Conservation (phyloP, 2,888 invertebrate genomes). For the Diadegma fenestrale region DNA sequence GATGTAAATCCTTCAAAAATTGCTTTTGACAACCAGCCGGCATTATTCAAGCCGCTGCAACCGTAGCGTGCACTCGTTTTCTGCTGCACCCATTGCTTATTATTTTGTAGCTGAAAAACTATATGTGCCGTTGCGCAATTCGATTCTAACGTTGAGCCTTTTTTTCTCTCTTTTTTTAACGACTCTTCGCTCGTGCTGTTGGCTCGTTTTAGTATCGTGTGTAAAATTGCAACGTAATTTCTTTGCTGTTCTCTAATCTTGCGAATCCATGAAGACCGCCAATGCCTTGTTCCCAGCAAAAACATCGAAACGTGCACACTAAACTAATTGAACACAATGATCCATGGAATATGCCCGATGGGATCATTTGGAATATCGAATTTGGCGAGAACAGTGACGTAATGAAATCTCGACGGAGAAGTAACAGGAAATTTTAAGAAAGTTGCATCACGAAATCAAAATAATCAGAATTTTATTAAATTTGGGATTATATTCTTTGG, state of each 20-base stretch:
- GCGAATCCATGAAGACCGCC: background rate
- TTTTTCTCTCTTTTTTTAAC: slow-evolving; percentile 17
- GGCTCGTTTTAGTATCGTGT: background rate
- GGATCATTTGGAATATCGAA: background rate
- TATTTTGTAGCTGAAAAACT: slow-evolving; percentile 4
- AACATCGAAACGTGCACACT: background rate
- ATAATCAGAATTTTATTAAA: too few species aligned
- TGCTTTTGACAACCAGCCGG: slow-evolving; percentile 26
- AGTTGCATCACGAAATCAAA: too few species aligned
- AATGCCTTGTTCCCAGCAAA: background rate
- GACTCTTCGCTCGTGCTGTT: background rate
- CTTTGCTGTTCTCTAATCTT: slow-evolving; percentile 20
- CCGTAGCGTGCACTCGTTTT: background rate
- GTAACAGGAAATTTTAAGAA: background rate
- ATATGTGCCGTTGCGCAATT: slow-evolving; percentile 4
- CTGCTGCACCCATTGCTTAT: slow-evolving; percentile 33
- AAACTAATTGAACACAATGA: slow-evolving; percentile 9
- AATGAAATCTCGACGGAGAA: background rate
- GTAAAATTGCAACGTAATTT: background rate
- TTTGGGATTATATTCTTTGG: too few species aligned
- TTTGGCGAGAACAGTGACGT: background rate
- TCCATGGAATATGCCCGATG: background rate
- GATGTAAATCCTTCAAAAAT: slow-evolving; percentile 48
- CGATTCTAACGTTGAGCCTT: slow-evolving; percentile 18
- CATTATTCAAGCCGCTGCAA: background rate